Evolutionary conservation across 2,888 invertebrate genomes (phyloP).

Genomic region (Tortricodes alternella): DNA sequence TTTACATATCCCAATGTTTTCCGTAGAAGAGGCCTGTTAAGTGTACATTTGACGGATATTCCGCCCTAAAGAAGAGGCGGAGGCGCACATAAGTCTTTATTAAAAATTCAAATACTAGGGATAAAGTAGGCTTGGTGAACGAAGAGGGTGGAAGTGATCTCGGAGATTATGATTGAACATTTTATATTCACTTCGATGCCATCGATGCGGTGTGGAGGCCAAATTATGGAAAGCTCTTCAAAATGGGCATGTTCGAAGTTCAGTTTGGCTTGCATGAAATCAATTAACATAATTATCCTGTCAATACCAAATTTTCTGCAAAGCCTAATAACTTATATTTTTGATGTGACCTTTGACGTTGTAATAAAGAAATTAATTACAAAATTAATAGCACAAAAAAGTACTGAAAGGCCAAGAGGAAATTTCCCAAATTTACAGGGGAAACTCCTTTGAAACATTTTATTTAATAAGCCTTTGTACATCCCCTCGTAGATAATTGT

Average conservation of each 20-base stretch:
- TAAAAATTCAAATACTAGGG: conserved; percentile 45
- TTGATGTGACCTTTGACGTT: conserved; percentile 7
- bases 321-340: background rate
- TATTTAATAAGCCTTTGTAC: conserved; percentile 73
- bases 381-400: conserved; percentile 18
- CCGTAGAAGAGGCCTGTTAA: conserved; percentile 30
- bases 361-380: conserved; percentile 5
- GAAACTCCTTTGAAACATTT: conserved; percentile 65
- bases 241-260: conserved; percentile 27
- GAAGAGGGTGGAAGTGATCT: conserved; percentile 47
- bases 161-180: conserved; percentile 63
- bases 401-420: conserved; percentile 58
- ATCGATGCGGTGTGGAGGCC: conserved; percentile 38
- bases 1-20: conserved; percentile 32
- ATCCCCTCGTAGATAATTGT: conserved; percentile 76
- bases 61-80: conserved; percentile 36
- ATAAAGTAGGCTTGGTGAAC: conserved; percentile 39
- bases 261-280: conserved; percentile 5
- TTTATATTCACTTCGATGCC: conserved; percentile 61
- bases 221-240: conserved; percentile 46
- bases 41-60: conserved; percentile 32
- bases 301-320: no score
- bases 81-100: conserved; percentile 36
- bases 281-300: conserved; percentile 21
- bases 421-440: conserved; percentile 57